These are phyloP conservation scores for Harpalus rubripes DNA, from an alignment of 2,888 invertebrate genomes.

Conservation along the genomic window DNA sequence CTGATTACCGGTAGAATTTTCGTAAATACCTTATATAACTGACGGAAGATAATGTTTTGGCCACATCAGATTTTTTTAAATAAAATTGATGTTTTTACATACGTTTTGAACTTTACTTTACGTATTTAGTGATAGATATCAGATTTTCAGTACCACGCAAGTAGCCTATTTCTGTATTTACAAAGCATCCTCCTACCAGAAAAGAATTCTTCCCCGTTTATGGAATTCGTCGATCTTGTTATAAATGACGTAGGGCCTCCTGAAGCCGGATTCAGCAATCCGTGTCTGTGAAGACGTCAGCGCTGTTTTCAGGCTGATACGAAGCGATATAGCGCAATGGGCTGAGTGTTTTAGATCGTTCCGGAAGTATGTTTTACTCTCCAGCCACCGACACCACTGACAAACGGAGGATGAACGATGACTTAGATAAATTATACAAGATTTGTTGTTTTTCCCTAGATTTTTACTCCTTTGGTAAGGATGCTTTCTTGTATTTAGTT, in stretches of 20 bases:
- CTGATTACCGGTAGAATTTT: too few species aligned
- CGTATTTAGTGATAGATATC: too few species aligned
- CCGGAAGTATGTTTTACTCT: not conserved
- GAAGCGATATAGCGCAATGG: constrained; percentile 19
- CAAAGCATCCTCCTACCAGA: too few species aligned
- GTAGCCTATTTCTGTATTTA: too few species aligned
- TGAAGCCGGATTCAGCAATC: not conserved
- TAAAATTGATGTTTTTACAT: too few species aligned
- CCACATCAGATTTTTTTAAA: too few species aligned
- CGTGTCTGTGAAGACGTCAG: not conserved
- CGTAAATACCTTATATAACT: too few species aligned
- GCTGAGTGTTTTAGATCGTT: constrained; percentile 17
- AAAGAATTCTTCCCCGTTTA: not conserved
- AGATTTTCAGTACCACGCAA: too few species aligned
- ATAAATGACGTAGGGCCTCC: constrained; percentile 24
- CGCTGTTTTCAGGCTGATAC: not conserved
- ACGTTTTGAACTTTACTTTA: too few species aligned
- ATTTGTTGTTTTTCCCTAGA: constrained; percentile 59
- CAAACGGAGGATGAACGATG: constrained; percentile 16
- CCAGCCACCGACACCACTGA: too few species aligned
- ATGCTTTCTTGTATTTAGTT: not conserved
- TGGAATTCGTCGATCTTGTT: constrained; percentile 40
- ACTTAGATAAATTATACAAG: constrained; percentile 58
- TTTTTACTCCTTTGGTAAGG: not conserved
- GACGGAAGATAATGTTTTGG: too few species aligned